Evolutionary conservation across 2,113 vertebrate genomes (phyloP), one percentile per base, ranked within the genome.

Genomic region (Percina caprodes): DNA sequence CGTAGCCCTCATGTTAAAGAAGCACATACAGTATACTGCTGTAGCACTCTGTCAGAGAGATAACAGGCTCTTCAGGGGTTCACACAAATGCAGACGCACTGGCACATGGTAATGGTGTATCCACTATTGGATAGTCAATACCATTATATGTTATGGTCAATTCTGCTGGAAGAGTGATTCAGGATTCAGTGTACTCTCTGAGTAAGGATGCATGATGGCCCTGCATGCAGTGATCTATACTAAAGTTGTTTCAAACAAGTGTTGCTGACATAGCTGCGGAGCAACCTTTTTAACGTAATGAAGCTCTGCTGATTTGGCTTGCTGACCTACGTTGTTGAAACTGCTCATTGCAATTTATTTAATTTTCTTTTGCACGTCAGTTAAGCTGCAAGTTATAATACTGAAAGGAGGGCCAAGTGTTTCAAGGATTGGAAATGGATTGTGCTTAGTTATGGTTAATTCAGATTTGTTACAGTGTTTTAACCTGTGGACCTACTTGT

Each of bases 1-100:
- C 14, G 0, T 61, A 75, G 69, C 71, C 61, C 39, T 45, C 12
- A 35, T 66, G 58, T 16, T 39, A 42, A 78, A 75, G 58, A 16
- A 54, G 58, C 72, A 77, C 51, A 72, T 46, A 18, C 24, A 9
- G 60, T 7, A 73, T 60, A 56, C 65, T 69, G 16, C 73, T 58
- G 24, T 18, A 39, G 54, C 21, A 24, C 75, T 77, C 55, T 60
- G 58, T 74, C 58, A 59, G 21, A 66, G 56, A 70, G 65, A 69
- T 21, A 66, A 71, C 15, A 30, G 56, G 21, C 45, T 66, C 21
- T 69, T 65, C 61, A 45, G 71, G 56, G 56, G 52, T 39, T 15
- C 19, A 39, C 52, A 70, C 13, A 16, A n/a, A 75, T 5, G 35
- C 45, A 61, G 21, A 52, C 21, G 26, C 66, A 30, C 4, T 48